These are phyloP conservation scores for Microcebus tavaratra DNA, from an alignment of 2,113 vertebrate species.

Conservation along the genomic window DNA sequence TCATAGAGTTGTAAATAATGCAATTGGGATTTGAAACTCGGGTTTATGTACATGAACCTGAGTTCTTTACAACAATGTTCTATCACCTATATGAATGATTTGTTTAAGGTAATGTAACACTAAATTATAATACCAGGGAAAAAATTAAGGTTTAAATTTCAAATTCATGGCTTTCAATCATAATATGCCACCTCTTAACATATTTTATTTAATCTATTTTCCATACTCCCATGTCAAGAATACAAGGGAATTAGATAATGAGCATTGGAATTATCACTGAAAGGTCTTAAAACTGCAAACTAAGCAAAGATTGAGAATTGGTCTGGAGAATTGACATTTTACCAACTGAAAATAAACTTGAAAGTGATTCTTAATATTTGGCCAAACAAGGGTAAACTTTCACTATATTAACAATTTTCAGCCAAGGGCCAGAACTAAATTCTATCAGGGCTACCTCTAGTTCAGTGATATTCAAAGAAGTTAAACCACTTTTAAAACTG, in stretches of 20 bases:
- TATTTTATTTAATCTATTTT: neutral
- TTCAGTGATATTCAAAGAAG: neutral
- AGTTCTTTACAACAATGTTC: neutral
- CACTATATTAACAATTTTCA: neutral
- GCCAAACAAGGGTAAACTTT: neutral
- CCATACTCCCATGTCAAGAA: neutral
- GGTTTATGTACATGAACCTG: neutral
- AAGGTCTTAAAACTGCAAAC: neutral
- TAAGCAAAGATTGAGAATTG: neutral
- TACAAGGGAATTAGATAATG: neutral
- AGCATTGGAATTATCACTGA: neutral
- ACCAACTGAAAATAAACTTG: neutral
- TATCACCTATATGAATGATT: neutral
- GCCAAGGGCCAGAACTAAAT: neutral
- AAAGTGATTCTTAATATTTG: slow-evolving; percentile 25
- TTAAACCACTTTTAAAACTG: neutral
- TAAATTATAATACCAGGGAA: neutral
- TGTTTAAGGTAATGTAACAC: neutral
- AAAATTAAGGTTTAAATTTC: neutral
- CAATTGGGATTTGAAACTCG: neutral
- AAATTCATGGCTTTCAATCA: neutral
- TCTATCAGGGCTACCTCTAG: neutral
- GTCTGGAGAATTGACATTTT: neutral
- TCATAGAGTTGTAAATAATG: neutral
- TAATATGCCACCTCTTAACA: neutral